Evolutionary conservation across 1,140 invertebrate species (phyloP).

Genomic region (Oryctes rhinoceros): DNA sequence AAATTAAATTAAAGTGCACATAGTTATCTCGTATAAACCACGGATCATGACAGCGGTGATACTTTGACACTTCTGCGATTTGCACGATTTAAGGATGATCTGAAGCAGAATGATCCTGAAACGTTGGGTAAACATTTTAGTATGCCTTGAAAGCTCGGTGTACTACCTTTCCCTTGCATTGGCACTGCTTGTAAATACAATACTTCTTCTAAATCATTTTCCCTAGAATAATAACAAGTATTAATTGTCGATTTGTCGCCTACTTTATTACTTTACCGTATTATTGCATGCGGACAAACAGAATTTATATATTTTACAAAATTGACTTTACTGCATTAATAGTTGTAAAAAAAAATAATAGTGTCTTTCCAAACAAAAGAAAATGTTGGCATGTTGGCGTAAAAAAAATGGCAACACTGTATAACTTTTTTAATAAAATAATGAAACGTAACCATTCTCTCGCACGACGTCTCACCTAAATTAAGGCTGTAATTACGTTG

Average conservation of each 20-base stretch:
- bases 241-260: neutral
- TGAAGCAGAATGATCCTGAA: constrained; percentile 41
- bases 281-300: too few relatives aligned
- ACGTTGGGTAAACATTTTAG: constrained; percentile 56
- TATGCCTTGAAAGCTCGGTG: constrained; percentile 53
- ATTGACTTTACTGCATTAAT: too few relatives aligned
- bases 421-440: too few relatives aligned
- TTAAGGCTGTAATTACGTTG: too few relatives aligned
- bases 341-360: too few relatives aligned
- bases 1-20: neutral
- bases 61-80: constrained; percentile 49
- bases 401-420: too few relatives aligned
- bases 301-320: too few relatives aligned
- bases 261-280: neutral
- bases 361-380: too few relatives aligned
- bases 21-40: neutral
- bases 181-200: constrained; percentile 56
- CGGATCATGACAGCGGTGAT: constrained; percentile 49
- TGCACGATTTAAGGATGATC: constrained; percentile 35
- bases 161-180: constrained; percentile 47
- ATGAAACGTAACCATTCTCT: too few relatives aligned
- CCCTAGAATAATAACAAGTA: constrained; percentile 49
- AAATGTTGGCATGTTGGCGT: too few relatives aligned
- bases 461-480: too few relatives aligned
- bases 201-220: constrained; percentile 59